phyloP scores from a whole-genome alignment of 2,888 invertebrate genomes.

The Microctonus aethiopoides region DNA sequence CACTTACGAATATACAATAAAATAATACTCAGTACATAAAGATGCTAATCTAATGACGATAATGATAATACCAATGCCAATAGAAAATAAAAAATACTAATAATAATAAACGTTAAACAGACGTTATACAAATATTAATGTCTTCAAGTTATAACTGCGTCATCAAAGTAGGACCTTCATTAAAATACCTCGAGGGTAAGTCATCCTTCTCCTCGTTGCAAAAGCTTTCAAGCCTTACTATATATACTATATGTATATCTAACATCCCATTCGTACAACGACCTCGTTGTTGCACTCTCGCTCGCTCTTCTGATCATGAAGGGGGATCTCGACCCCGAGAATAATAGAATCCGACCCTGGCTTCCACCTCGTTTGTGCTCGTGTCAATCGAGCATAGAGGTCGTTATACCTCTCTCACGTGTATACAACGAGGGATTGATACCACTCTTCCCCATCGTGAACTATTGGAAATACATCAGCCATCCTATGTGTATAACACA shows the following conservation, averaged over 20 bases:
- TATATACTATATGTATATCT: neutral
- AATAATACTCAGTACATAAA: too few relatives aligned
- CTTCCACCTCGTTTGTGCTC: conserved; percentile 35
- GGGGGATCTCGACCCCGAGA: conserved; percentile 9
- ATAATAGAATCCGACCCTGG: conserved; percentile 31
- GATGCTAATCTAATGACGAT: too few relatives aligned
- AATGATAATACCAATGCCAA: neutral
- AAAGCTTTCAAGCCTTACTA: neutral
- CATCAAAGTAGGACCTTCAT: neutral
- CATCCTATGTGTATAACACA: conserved; percentile 29
- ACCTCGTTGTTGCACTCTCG: neutral
- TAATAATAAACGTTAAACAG: neutral
- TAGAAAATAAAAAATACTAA: neutral
- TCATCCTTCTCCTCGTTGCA: neutral
- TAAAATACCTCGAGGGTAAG: neutral
- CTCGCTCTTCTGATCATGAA: neutral
- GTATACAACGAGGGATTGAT: conserved; percentile 26
- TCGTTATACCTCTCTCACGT: conserved; percentile 30
- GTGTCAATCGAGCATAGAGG: conserved; percentile 34
- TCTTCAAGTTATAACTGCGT: neutral
- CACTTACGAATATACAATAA: too few relatives aligned
- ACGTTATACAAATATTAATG: neutral
- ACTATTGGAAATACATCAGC: conserved; percentile 58
- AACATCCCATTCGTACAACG: neutral
- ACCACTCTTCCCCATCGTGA: conserved; percentile 40